Evolutionary conservation across 1,140 invertebrate species (phyloP).

Genomic region (Heliothis subflexa): DNA sequence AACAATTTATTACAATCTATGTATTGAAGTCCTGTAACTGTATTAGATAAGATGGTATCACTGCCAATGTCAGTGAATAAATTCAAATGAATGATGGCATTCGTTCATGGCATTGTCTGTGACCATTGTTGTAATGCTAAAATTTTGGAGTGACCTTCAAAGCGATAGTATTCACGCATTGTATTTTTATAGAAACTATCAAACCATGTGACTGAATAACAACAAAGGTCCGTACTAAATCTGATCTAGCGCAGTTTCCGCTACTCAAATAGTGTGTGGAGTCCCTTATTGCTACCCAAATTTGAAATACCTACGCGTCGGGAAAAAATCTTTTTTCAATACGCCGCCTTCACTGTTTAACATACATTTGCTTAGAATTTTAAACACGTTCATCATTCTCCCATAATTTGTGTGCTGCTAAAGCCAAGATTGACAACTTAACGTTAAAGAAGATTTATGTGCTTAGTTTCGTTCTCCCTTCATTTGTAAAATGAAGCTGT

Average conservation of each 20-base stretch:
- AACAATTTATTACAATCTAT: background rate
- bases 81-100: conserved; percentile 35
- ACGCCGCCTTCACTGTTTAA: background rate
- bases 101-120: conserved; percentile 19
- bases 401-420: conserved; percentile 20
- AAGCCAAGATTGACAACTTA: conserved; percentile 1
- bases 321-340: conserved; percentile 10
- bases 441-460: background rate
- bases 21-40: background rate
- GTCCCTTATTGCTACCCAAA: conserved; percentile 9
- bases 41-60: conserved; percentile 36
- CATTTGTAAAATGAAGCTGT: background rate
- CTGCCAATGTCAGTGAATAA: conserved; percentile 36
- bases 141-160: conserved; percentile 28
- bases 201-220: conserved; percentile 14
- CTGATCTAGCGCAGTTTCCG: conserved; percentile 35
- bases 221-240: conserved; percentile 40
- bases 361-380: conserved; percentile 14
- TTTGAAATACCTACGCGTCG: conserved; percentile 12
- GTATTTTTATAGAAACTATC: conserved; percentile 26
- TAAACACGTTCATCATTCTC: conserved; percentile 26
- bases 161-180: conserved; percentile 19
- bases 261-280: background rate
- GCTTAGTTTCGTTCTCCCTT: background rate
- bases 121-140: conserved; percentile 31